A percentile compares a stretch with the other conserved stretches of the same genome.
These are phyloP conservation scores for Arvicanthis niloticus DNA, from an alignment of 2,113 vertebrate species.

Conservation along the genomic window DNA sequence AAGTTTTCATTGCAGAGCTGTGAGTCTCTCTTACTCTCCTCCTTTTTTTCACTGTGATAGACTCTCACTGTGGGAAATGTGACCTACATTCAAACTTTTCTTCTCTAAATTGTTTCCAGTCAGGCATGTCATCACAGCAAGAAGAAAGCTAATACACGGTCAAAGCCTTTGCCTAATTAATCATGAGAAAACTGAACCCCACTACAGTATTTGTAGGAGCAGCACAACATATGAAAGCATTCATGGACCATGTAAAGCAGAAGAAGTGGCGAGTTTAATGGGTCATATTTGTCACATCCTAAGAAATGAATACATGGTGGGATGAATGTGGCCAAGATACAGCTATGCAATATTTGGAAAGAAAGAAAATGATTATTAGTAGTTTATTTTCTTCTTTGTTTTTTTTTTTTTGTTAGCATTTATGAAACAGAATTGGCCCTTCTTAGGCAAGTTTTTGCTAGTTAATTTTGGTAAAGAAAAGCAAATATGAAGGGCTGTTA, in stretches of 20 bases:
- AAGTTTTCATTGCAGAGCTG: neutral
- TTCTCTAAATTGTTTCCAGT: neutral
- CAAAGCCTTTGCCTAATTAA: neutral
- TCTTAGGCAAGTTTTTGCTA: neutral
- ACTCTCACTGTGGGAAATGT: neutral
- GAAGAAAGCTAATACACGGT: neutral
- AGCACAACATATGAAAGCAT: neutral
- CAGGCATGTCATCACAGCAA: neutral
- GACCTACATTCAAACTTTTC: neutral
- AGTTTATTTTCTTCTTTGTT: neutral
- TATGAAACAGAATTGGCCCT: neutral
- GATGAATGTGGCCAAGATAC: neutral
- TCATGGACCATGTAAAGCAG: neutral
- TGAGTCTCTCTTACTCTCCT: neutral
- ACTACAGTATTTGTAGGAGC: neutral
- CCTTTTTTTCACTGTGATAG: neutral
- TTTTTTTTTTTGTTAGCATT: neutral
- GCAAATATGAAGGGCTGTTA: neutral
- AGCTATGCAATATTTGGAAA: no score
- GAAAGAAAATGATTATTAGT: neutral
- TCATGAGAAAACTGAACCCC: neutral
- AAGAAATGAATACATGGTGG: neutral
- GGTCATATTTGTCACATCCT: neutral
- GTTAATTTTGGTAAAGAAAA: neutral
- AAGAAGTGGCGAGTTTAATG: neutral